Conservation (phyloP, 2,113 vertebrate genomes). For the Protobothrops mucrosquamatus region DNA sequence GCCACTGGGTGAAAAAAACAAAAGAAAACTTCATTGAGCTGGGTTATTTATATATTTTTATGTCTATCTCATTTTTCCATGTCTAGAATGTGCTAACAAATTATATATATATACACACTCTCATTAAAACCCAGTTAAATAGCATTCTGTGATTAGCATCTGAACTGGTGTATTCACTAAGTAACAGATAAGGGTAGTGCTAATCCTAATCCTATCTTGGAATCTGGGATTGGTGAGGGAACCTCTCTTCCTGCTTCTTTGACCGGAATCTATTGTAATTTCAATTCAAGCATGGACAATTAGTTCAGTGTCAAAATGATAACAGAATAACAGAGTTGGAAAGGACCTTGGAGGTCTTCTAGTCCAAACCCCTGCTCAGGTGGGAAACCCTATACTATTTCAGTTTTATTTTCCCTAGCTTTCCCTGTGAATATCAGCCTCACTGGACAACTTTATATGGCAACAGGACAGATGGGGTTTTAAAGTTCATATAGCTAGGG, state of each 20-base stretch:
- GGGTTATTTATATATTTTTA: not conserved
- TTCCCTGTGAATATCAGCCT: too few relatives aligned
- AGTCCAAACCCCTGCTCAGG: too few relatives aligned
- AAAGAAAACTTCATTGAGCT: not conserved
- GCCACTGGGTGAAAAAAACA: too few relatives aligned
- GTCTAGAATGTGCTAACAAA: not conserved
- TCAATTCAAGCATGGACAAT: not conserved
- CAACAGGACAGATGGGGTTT: not conserved
- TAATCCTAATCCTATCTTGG: not conserved
- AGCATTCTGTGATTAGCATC: not conserved
- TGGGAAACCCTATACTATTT: too few relatives aligned
- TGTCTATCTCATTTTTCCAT: not conserved
- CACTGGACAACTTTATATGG: too few relatives aligned
- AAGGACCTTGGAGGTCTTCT: too few relatives aligned
- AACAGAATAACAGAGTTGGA: too few relatives aligned
- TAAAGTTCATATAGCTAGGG: not conserved
- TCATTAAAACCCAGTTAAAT: not conserved
- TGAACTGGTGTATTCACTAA: not conserved
- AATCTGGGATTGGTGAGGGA: not conserved
- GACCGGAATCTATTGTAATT: not conserved
- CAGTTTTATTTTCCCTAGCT: not conserved
- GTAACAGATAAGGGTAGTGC: not conserved
- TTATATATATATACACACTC: fast-evolving
- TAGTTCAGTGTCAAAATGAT: not conserved
- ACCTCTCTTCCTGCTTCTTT: not conserved